Evolutionary conservation across 2,888 invertebrate genomes (phyloP).

Genomic region (Trichacis sp.): DNA sequence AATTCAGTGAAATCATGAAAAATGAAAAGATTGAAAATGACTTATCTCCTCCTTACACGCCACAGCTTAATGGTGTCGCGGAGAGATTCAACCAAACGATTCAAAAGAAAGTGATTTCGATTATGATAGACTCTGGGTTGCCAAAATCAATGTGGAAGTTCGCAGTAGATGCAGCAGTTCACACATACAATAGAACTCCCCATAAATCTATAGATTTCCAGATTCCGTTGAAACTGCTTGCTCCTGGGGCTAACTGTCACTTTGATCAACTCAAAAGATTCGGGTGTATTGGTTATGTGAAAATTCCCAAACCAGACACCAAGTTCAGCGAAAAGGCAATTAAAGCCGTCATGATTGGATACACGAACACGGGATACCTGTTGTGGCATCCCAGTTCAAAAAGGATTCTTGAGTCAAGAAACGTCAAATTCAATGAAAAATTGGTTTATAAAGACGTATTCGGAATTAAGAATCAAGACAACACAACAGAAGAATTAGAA

Average conservation of each 20-base stretch:
- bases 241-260: conserved; percentile 20
- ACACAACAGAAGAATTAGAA: not conserved
- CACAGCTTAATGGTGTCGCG: conserved; percentile 29
- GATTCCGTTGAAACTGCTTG: conserved; percentile 19
- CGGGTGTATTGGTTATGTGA: conserved; percentile 29
- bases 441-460: conserved; percentile 8
- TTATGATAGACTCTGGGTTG: conserved; percentile 27
- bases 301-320: conserved; percentile 13
- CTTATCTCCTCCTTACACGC: conserved; percentile 12
- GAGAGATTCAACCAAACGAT: conserved; percentile 36
- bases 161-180: conserved; percentile 34
- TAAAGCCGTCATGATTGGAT: conserved; percentile 24
- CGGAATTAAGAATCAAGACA: not conserved
- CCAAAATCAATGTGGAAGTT: conserved; percentile 36
- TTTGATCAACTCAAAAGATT: conserved; percentile 26
- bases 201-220: conserved; percentile 26
- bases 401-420: conserved; percentile 19
- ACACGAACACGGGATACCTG: conserved; percentile 35
- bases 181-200: conserved; percentile 37
- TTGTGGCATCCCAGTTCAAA: conserved; percentile 32
- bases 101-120: conserved; percentile 25
- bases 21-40: conserved; percentile 14
- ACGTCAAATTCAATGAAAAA: conserved; percentile 21
- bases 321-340: conserved; percentile 27
- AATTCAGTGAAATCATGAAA: conserved; percentile 18